phyloP scores from a whole-genome alignment of 2,888 invertebrate species.

The Napeogenes sylphis region DNA sequence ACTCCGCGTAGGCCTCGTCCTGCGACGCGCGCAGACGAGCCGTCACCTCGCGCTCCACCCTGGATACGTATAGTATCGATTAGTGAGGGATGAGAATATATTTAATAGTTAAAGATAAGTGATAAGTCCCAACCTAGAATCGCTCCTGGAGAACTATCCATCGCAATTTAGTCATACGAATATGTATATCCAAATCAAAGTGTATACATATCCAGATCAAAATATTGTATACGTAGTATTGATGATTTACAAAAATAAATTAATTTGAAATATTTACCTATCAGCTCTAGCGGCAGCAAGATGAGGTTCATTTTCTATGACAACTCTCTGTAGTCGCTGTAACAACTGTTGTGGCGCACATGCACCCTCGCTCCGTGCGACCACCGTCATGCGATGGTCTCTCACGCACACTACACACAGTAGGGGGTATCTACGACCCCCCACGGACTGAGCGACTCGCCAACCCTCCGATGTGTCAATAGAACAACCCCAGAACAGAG shows the following conservation, averaged over 20 bases:
- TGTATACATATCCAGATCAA: too few species aligned
- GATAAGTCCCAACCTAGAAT: too few species aligned
- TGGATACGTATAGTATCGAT: constrained; percentile 27
- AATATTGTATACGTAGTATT: constrained; percentile 24
- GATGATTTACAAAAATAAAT: too few species aligned
- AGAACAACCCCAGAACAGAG: constrained; percentile 96
- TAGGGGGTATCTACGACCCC: constrained; percentile 88
- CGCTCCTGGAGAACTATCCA: too few species aligned
- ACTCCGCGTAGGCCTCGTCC: constrained; percentile 95
- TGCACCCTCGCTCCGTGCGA: constrained; percentile 92
- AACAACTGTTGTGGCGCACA: constrained; percentile 85
- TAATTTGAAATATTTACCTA: constrained; percentile 65
- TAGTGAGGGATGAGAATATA: too few species aligned
- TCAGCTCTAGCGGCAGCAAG: constrained; percentile 92
- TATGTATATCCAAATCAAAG: too few species aligned
- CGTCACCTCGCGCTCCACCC: constrained; percentile 89
- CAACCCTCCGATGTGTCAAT: constrained; percentile 93
- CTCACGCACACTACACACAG: constrained; percentile 93
- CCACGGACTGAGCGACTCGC: constrained; percentile 92
- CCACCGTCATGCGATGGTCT: constrained; percentile 95
- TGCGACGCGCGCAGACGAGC: constrained; percentile 93
- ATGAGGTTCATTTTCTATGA: constrained; percentile 91
- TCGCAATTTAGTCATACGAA: too few species aligned
- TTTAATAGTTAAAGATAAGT: too few species aligned
- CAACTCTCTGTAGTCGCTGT: constrained; percentile 84